Conservation (phyloP, 1,140 invertebrate species). For the Pollicipes pollicipes region DNA sequence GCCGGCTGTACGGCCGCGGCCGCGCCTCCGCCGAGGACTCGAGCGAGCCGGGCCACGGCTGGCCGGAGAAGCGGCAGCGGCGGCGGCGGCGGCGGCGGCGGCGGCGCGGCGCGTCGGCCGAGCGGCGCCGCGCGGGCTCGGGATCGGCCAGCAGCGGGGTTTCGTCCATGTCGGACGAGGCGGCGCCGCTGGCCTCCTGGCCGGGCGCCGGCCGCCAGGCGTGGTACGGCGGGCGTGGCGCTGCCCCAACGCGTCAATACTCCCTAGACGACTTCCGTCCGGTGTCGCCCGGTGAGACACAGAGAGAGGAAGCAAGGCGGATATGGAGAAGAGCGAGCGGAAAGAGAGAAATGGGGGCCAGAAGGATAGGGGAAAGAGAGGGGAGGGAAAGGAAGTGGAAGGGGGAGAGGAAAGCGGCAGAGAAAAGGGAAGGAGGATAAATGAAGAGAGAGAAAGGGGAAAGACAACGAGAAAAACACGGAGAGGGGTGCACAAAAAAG, state of each 20-base stretch:
- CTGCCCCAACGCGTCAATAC: background rate
- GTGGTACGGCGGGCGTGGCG: too few species aligned
- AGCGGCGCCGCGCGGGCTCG: too few species aligned
- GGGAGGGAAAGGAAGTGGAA: background rate
- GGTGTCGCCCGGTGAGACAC: background rate
- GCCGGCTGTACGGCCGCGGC: background rate
- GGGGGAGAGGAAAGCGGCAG: constrained; percentile 9
- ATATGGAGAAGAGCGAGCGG: too few species aligned
- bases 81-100: too few species aligned
- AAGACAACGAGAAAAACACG: constrained; percentile 12
- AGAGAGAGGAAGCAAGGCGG: too few species aligned
- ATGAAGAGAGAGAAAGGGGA: constrained; percentile 16
- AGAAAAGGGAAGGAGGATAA: constrained; percentile 9
- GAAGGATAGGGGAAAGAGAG: background rate
- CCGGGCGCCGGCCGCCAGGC: too few species aligned
- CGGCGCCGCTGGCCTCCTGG: too few species aligned
- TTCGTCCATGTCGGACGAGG: background rate
- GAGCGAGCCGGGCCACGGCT: too few species aligned
- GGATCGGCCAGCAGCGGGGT: background rate
- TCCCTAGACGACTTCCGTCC: too few species aligned
- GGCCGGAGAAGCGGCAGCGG: background rate
- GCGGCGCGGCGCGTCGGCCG: too few species aligned
- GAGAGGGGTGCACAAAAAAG: constrained; percentile 4
- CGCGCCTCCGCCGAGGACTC: background rate
- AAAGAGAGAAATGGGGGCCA: background rate